These are phyloP conservation scores for Chesias legatella DNA, from an alignment of 2,888 invertebrate genomes.

Conservation along the genomic window DNA sequence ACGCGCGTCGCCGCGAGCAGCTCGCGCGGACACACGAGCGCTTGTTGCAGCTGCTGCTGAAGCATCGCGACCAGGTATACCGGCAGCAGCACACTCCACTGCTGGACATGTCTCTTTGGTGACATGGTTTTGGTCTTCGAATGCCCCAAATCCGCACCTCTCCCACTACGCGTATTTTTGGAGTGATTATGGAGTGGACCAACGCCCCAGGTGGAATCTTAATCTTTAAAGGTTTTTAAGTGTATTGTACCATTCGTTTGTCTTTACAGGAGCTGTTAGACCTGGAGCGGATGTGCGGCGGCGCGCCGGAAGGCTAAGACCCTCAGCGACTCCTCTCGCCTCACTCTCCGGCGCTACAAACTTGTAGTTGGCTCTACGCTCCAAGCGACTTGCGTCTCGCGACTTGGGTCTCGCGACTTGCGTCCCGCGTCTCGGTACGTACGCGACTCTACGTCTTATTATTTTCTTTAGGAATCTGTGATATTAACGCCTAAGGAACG, in stretches of 20 bases:
- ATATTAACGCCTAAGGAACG: slow-evolving; percentile 75
- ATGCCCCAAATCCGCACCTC: no score
- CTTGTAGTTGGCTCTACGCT: slow-evolving; percentile 15
- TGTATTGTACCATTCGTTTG: background rate
- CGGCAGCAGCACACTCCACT: background rate
- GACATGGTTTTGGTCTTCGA: no score
- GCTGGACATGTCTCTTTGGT: no score
- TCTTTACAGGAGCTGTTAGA: slow-evolving; percentile 59
- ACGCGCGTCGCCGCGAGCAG: slow-evolving; percentile 87
- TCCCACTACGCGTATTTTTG: no score
- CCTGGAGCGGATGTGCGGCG: slow-evolving; percentile 62
- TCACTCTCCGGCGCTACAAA: slow-evolving; percentile 8
- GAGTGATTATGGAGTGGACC: no score
- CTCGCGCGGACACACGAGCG: slow-evolving; percentile 89
- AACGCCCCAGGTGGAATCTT: no score
- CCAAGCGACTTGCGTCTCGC: slow-evolving; percentile 1
- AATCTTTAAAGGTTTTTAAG: no score
- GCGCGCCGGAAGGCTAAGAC: slow-evolving; percentile 57
- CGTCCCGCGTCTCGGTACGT: slow-evolving; percentile 25
- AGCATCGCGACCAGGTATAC: slow-evolving; percentile 61
- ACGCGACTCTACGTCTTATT: slow-evolving; percentile 38
- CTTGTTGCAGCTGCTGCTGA: slow-evolving; percentile 82
- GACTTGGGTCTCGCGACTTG: slow-evolving; percentile 12
- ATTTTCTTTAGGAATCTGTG: slow-evolving; percentile 70
- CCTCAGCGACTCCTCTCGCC: slow-evolving; percentile 4